A percentile compares a stretch with the other conserved stretches of the same genome.
Evolutionary conservation across 2,797 vertebrate species (phyloP).

Genomic region (Crypturellus tataupa): DNA sequence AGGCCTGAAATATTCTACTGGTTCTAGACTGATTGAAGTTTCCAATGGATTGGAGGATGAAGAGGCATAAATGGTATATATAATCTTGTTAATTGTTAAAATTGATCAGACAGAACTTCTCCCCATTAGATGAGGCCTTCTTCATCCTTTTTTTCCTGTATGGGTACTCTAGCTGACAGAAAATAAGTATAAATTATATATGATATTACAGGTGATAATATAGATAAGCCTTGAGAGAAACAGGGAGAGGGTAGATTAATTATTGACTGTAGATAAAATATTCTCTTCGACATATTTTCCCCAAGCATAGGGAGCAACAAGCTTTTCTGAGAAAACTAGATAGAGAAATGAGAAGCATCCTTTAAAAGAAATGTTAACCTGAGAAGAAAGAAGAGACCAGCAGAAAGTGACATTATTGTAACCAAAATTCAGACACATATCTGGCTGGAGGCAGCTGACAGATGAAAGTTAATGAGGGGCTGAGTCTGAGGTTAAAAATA

Average conservation of each 20-base stretch:
- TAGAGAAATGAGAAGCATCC: background rate
- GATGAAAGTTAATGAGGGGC: background rate
- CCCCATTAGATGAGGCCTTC: background rate
- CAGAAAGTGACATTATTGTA: background rate
- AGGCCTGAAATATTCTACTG: background rate
- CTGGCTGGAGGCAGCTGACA: background rate
- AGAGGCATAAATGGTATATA: background rate
- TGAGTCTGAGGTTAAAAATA: background rate
- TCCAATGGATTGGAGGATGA: background rate
- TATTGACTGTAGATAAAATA: background rate
- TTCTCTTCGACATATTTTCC: background rate
- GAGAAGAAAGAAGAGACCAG: background rate
- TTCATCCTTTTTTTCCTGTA: background rate
- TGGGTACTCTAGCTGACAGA: background rate
- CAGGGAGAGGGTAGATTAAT: background rate
- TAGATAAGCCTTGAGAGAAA: background rate
- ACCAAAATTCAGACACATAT: background rate
- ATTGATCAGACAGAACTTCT: background rate
- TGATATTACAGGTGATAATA: background rate
- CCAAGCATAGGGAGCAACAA: background rate
- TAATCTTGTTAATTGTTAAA: background rate
- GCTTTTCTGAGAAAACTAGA: background rate
- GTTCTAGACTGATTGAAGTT: background rate
- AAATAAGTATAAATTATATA: background rate
- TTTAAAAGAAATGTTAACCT: background rate